Conservation (phyloP, 2,888 invertebrate species). For the Frankliniella fusca region DNA sequence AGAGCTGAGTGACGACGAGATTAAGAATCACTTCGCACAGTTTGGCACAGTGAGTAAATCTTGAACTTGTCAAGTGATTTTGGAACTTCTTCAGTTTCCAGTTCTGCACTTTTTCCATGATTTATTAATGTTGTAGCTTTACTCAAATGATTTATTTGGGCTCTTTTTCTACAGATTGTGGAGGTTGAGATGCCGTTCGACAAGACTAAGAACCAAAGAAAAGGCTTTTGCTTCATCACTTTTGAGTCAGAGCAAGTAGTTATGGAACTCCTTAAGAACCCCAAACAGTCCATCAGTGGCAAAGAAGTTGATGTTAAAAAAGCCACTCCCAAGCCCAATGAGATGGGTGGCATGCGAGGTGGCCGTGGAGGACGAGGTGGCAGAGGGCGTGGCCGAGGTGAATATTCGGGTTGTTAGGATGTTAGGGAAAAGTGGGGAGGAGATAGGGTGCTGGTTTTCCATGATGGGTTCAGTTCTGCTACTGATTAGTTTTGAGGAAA, state of each 20-base stretch:
- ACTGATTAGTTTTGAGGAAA: neutral
- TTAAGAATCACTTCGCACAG: conserved; percentile 85
- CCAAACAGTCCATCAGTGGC: conserved; percentile 88
- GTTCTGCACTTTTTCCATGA: neutral
- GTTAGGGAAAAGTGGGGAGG: neutral
- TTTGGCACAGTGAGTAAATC: conserved; percentile 77
- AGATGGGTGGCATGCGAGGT: conserved; percentile 60
- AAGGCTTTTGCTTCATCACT: conserved; percentile 96
- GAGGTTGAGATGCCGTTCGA: conserved; percentile 97
- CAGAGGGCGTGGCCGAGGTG: conserved; percentile 53
- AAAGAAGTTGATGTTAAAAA: conserved; percentile 95
- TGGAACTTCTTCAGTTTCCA: neutral
- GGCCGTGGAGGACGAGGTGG: conserved; percentile 63
- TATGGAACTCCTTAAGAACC: conserved; percentile 83
- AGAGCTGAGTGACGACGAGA: conserved; percentile 89
- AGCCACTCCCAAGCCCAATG: conserved; percentile 86
- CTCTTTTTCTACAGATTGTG: conserved; percentile 63
- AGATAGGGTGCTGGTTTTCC: neutral
- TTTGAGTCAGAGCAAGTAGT: conserved; percentile 94
- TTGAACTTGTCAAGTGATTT: conserved; percentile 14
- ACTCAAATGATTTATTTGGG: neutral
- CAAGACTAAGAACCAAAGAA: conserved; percentile 92
- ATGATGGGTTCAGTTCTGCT: neutral
- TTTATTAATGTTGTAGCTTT: neutral
- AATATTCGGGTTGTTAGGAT: conserved; percentile 56